phyloP scores from a whole-genome alignment of 2,888 invertebrate genomes.

The Cinara cedri region DNA sequence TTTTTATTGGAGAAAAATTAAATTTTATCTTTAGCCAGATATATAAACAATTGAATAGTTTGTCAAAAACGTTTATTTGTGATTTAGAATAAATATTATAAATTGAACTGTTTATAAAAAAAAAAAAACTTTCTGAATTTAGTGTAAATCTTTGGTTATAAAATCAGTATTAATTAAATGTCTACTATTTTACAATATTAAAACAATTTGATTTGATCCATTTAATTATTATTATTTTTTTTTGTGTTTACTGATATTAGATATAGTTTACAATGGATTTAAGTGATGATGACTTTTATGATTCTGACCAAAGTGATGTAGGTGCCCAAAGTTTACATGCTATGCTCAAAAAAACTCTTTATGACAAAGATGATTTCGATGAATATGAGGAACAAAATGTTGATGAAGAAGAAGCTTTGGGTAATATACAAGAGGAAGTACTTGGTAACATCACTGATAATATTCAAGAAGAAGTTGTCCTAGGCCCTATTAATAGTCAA shows the following conservation, averaged over 20 bases:
- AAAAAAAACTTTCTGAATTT: no score
- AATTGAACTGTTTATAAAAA: no score
- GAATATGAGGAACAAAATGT: slow-evolving; percentile 20
- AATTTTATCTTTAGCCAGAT: no score
- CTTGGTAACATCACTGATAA: slow-evolving; percentile 31
- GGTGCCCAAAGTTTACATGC: slow-evolving; percentile 42
- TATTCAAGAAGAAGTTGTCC: slow-evolving; percentile 32
- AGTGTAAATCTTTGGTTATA: no score
- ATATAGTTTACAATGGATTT: slow-evolving; percentile 21
- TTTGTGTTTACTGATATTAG: not conserved
- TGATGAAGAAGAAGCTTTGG: slow-evolving; percentile 31
- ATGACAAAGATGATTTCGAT: slow-evolving; percentile 18
- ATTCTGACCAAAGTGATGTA: slow-evolving; percentile 45
- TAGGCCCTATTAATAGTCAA: slow-evolving; percentile 22
- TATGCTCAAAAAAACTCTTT: slow-evolving; percentile 40
- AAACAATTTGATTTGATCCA: not conserved
- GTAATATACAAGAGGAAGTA: slow-evolving; percentile 45
- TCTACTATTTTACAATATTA: no score
- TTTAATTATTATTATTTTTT: not conserved
- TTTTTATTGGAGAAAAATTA: no score
- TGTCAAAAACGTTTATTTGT: no score
- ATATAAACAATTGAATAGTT: no score
- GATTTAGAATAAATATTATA: no score
- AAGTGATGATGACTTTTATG: slow-evolving; percentile 52
- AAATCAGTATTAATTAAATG: no score